Evolutionary conservation across 64 coral and sea anemone genomes (phyloP), one percentile per base, ranked within the genome.

Genomic region (Pocillopora verrucosa): DNA sequence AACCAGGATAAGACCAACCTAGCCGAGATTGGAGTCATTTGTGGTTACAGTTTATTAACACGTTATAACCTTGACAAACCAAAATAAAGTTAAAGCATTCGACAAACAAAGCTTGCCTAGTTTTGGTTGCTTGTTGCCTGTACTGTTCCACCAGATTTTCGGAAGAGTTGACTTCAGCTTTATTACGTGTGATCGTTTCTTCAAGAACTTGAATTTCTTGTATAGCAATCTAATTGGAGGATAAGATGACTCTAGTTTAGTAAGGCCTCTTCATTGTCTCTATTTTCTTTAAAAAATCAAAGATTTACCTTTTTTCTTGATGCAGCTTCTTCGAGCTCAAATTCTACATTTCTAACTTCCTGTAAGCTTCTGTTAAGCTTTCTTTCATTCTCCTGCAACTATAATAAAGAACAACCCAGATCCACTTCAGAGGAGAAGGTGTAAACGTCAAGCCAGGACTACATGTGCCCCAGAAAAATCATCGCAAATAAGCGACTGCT

Each of bases 131-230:
- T 63, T 95, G 90, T 74, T 95, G 91, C 83, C 91, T 81, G 88
- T 99, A 99, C 72, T 99, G 83, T 51, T 99, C 97, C 1, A 89
- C 93, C 36, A 99, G 80, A 25, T 95, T 92, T 87, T 99, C 94
- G 34, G 93, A 95, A 22, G 97, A 95, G 15, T 95, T 99, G 80
- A 99, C 90, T 56, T 99, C 97, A 24, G 97, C 97, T 91, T 72
- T 76, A 26, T 94, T 95, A 22, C 89, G 83, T 80, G 91, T 95
- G 62, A 95, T 67, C 24, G 90, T 74, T 6, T 99, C 93, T 80
- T 93, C 89, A 22, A 99, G 65, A n/a, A 87, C 80, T 10, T 91
- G 83, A 83, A 93, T 56, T 73, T 99, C 97, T 26, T 95, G 87
- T 17, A 95, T 20, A 80, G 91, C 91, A 73, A 99, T 92, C 96